Percentiles rank a stretch among this genome's conserved stretches.
Conservation (phyloP, 2,113 vertebrate species). For the Oryzias woworae region DNA sequence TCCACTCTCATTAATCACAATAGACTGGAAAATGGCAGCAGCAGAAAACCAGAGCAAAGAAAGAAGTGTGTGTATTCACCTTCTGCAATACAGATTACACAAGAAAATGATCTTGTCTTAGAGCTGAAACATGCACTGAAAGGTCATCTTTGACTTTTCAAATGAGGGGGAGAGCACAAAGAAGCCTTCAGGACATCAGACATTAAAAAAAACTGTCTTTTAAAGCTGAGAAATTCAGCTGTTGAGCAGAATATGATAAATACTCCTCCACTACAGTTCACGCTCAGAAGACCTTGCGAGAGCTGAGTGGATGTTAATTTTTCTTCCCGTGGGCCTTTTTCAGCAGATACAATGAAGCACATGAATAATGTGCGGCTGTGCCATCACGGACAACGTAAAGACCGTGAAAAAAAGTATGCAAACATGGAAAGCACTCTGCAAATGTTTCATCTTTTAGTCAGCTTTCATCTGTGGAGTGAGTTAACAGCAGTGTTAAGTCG, state of each 20-base stretch:
- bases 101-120: conserved; percentile 38
- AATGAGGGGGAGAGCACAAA: conserved; percentile 39
- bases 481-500: no score
- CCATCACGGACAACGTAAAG: not conserved
- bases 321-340: not conserved
- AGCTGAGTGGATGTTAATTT: not conserved
- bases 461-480: no score
- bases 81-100: conserved; percentile 43
- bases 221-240: conserved; percentile 25
- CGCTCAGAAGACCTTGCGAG: conserved; percentile 8
- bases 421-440: no score
- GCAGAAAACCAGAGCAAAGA: conserved; percentile 17
- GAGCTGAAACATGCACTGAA: conserved; percentile 32
- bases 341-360: not conserved
- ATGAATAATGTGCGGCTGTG: not conserved
- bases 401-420: no score
- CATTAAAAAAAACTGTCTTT: conserved; percentile 36
- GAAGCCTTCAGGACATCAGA: conserved; percentile 25
- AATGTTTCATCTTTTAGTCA: no score
- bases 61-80: conserved; percentile 32
- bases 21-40: conserved; percentile 30
- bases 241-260: conserved; percentile 11
- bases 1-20: no score
- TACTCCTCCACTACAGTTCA: not conserved
- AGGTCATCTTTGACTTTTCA: conserved; percentile 53